Evolutionary conservation across 2,888 invertebrate species (phyloP).

Genomic region (Mesorhabditis sp.): DNA sequence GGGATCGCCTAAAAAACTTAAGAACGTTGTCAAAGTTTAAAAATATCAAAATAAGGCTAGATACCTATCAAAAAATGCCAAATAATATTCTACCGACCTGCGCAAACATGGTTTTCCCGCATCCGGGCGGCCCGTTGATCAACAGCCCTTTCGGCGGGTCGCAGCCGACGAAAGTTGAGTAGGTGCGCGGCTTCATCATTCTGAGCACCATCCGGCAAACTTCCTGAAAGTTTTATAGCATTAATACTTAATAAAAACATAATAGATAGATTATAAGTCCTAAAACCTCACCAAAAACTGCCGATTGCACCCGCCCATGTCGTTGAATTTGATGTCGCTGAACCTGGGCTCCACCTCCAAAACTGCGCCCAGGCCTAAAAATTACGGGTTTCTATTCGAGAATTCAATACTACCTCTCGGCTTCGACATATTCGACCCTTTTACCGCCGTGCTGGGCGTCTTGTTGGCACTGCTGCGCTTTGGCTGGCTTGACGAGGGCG

Average conservation of each 20-base stretch:
- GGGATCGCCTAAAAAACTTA: slow-evolving; percentile 43
- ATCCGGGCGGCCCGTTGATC: slow-evolving; percentile 91
- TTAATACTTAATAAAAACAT: neutral
- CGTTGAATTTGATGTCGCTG: slow-evolving; percentile 28
- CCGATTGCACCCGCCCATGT: slow-evolving; percentile 46
- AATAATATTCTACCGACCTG: slow-evolving; percentile 15
- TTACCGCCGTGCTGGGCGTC: neutral
- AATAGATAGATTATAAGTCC: neutral
- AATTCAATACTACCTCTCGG: neutral
- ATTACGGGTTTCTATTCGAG: neutral
- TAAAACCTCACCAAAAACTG: slow-evolving; percentile 34
- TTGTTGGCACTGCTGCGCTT: neutral
- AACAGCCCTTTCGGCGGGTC: slow-evolving; percentile 84
- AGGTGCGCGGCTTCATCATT: slow-evolving; percentile 85
- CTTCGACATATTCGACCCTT: neutral
- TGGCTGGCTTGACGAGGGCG: neutral
- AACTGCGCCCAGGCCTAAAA: slow-evolving; percentile 29
- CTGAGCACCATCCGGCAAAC: slow-evolving; percentile 65
- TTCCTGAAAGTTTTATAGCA: slow-evolving; percentile 31
- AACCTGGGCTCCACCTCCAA: slow-evolving; percentile 19
- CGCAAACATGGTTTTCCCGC: slow-evolving; percentile 68
- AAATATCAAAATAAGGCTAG: neutral
- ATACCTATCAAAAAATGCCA: neutral
- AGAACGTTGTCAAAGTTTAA: slow-evolving; percentile 17
- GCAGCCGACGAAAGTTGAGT: slow-evolving; percentile 74